Evolutionary conservation across 2,113 vertebrate genomes (phyloP).

Genomic region (Pelmatolapia mariae): DNA sequence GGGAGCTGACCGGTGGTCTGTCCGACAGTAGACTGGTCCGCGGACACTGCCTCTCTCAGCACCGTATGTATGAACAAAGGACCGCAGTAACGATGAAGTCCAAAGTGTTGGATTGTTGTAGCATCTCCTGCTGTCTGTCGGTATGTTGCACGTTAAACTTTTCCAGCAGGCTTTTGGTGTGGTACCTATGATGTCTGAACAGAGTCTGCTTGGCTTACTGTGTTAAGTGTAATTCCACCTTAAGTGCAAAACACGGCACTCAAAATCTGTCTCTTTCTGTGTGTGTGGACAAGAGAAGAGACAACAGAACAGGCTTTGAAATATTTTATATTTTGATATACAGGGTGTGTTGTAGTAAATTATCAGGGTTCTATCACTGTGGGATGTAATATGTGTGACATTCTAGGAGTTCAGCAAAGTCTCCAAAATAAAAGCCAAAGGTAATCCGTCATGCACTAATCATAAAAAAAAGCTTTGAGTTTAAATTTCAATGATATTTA

Average conservation of each 20-base stretch:
- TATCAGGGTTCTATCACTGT: background rate
- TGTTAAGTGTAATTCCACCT: background rate
- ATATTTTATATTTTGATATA: background rate
- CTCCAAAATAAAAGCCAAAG: background rate
- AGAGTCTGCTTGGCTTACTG: background rate
- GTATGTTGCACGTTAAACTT: background rate
- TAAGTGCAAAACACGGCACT: background rate
- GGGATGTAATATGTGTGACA: background rate
- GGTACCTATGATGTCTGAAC: background rate
- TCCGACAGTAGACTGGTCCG: fast-evolving
- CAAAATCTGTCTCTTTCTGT: background rate
- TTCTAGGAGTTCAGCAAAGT: background rate
- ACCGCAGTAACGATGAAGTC: background rate
- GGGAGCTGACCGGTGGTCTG: background rate
- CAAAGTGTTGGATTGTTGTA: background rate
- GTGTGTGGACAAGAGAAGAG: background rate
- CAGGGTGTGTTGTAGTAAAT: background rate
- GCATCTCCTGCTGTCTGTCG: background rate
- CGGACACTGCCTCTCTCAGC: background rate
- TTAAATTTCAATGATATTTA: background rate
- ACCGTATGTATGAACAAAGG: background rate
- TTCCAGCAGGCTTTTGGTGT: background rate
- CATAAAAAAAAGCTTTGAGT: background rate
- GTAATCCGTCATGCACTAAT: background rate
- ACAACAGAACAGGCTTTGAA: background rate